Evolutionary conservation across 2,797 vertebrate genomes (phyloP), one percentile per base, ranked within the genome.

Genomic region (Muscicapa striata): DNA sequence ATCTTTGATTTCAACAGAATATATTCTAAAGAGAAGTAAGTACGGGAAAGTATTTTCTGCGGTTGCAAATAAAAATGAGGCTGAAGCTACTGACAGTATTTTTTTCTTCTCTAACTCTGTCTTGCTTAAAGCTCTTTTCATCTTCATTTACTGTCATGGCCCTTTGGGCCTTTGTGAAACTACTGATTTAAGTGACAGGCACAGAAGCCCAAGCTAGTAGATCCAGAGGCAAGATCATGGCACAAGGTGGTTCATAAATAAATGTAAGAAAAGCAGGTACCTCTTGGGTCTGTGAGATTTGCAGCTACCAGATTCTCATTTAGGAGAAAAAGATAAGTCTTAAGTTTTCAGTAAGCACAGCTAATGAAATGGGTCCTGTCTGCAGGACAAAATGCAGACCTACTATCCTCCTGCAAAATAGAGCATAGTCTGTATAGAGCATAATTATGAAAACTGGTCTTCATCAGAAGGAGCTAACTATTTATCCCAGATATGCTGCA

Each of bases 171-270:
- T 85, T 51, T 75, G 36, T 55, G 61, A 90, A 96, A 43, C 34
- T 63, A 27, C 64, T 48, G 15, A 85, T 91, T 91, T 89, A 92
- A 92, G 51, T 73, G 76, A 89, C 82, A 94, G 46, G 58, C 62
- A 66, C 34, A 75, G 72, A 91, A 78, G 32, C 66, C 78, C 26
- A 62, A 1, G 1, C 21, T 63, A 78, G 69, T 40, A 96, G 73
- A 89, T 87, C 87, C 62, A 38, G 78, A 94, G 79, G 89, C 69
- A 96, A 87, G 82, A 91, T 89, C 82, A 69, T 40, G 76, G 92
- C 84, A 87, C 38, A 75, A 41, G 43, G 22, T 88, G 9, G 51
- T 67, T 93, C 66, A 94, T 73, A 93, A 95, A 94, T 92, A 90
- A 89, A 86, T 88, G n/a, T 69, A 95, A 61, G 66, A 93, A 91